A percentile compares a stretch with the other conserved stretches of the same genome.
phyloP scores from a whole-genome alignment of 2,797 vertebrate genomes.

The Columba guinea region DNA sequence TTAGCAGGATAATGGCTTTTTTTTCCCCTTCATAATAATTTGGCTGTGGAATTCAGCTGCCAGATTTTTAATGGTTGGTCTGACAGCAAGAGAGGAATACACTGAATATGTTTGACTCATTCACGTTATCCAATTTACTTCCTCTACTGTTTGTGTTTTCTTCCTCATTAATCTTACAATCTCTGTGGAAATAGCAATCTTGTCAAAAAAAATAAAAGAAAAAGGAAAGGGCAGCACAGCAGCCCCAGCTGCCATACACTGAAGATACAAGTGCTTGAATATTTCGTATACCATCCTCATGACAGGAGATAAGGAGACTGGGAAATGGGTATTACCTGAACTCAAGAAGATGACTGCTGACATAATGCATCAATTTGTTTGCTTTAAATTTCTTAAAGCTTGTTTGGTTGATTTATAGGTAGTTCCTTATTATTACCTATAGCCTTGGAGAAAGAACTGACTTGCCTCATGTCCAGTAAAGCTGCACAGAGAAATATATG shows the following conservation, averaged over 20 bases:
- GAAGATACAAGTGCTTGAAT: not conserved
- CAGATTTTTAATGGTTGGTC: not conserved
- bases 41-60: not conserved
- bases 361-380: not conserved
- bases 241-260: not conserved
- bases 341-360: not conserved
- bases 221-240: not conserved
- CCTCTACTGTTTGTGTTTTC: not conserved
- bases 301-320: not conserved
- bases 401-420: constrained; percentile 31
- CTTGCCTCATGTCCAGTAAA: not conserved
- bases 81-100: not conserved
- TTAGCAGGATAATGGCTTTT: not conserved
- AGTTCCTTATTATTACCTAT: not conserved
- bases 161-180: not conserved
- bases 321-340: not conserved
- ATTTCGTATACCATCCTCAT: not conserved
- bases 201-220: not conserved
- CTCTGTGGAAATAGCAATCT: not conserved
- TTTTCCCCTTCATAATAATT: not conserved
- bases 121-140: not conserved
- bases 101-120: not conserved
- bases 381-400: constrained; percentile 17
- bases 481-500: not conserved
- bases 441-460: not conserved